Evolutionary conservation across 2,888 invertebrate species (phyloP).

Genomic region (Myopa testacea): DNA sequence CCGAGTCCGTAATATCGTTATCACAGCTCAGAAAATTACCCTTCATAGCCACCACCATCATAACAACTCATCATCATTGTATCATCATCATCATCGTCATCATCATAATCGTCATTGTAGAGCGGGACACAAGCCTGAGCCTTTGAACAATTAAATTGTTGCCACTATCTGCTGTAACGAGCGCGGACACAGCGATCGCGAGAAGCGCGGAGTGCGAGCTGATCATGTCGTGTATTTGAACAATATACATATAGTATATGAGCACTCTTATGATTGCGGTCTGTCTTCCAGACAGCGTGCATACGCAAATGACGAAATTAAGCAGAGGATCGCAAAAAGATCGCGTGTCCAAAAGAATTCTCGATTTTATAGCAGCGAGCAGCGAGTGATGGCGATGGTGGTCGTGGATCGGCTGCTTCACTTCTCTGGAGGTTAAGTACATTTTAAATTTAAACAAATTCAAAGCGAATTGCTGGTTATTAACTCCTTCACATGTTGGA

Average conservation of each 20-base stretch:
- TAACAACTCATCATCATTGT: background rate
- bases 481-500: constrained; percentile 17
- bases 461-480: constrained; percentile 58
- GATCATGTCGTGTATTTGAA: constrained; percentile 4
- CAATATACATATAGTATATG: background rate
- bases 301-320: constrained; percentile 58
- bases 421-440: constrained; percentile 51
- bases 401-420: constrained; percentile 45
- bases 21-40: background rate
- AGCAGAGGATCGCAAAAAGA: constrained; percentile 56
- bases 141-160: constrained; percentile 32
- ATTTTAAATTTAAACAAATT: constrained; percentile 57
- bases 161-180: background rate
- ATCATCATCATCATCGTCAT: constrained; percentile 21
- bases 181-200: background rate
- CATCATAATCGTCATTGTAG: background rate
- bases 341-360: constrained; percentile 62
- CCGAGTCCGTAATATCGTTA: constrained; percentile 1
- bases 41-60: background rate
- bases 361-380: constrained; percentile 53
- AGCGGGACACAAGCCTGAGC: background rate
- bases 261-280: background rate
- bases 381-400: background rate
- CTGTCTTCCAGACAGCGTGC: constrained; percentile 24
- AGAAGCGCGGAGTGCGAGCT: background rate